phyloP scores from a whole-genome alignment of 2,113 vertebrate species.

The Nycticryphes semicollaris region DNA sequence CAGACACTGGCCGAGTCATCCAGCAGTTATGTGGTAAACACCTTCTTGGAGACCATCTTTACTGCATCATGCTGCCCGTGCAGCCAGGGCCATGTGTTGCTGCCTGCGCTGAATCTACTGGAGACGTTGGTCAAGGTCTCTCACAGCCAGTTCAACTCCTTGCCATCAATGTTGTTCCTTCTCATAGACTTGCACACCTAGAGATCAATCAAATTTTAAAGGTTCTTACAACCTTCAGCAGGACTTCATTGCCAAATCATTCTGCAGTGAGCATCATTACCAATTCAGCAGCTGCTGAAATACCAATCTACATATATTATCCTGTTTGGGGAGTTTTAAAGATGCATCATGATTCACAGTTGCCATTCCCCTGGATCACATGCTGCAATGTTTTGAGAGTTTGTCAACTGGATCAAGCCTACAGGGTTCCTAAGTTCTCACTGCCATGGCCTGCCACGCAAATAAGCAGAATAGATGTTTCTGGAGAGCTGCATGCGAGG shows the following conservation, averaged over 20 bases:
- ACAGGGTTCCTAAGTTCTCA: neutral
- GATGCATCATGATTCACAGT: neutral
- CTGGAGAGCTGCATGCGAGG: neutral
- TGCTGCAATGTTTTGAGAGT: neutral
- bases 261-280: neutral
- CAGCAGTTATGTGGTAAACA: neutral
- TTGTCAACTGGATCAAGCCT: neutral
- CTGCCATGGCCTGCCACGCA: neutral
- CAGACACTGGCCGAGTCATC: neutral
- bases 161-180: neutral
- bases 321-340: neutral
- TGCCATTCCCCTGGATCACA: neutral
- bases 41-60: neutral
- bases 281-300: neutral
- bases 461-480: neutral
- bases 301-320: neutral
- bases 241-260: neutral
- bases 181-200: neutral
- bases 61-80: neutral
- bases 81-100: neutral
- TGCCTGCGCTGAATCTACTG: neutral
- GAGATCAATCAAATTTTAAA: neutral
- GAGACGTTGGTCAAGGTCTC: neutral
- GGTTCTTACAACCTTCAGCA: neutral
- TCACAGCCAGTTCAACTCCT: neutral